Evolutionary conservation across 2,888 invertebrate genomes (phyloP).

Genomic region (Torymus aiolomorphi): DNA sequence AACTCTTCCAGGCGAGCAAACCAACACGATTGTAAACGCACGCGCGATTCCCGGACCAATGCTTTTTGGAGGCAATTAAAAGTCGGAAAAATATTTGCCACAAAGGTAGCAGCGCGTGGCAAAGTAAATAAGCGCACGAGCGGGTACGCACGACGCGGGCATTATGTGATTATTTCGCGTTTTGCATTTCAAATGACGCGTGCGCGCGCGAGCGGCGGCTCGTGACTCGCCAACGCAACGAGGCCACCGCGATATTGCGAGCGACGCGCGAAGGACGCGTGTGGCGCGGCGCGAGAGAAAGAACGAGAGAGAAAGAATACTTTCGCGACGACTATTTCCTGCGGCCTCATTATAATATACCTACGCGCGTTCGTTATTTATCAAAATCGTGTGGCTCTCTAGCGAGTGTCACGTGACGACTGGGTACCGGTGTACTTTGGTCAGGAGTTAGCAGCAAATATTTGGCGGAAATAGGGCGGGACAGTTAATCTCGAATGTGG

Average conservation of each 20-base stretch:
- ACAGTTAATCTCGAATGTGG: too few relatives aligned
- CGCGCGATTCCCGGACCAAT: too few relatives aligned
- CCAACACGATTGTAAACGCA: too few relatives aligned
- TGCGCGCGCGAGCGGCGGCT: background rate
- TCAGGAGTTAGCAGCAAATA: too few relatives aligned
- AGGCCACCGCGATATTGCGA: constrained; percentile 23
- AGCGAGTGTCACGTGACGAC: too few relatives aligned
- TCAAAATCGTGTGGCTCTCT: too few relatives aligned
- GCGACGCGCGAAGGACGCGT: background rate
- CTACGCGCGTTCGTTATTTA: too few relatives aligned
- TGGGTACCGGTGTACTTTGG: too few relatives aligned
- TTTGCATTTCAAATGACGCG: constrained; percentile 48
- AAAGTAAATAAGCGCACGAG: constrained; percentile 1
- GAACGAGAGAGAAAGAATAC: background rate
- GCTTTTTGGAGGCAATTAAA: constrained; percentile 1
- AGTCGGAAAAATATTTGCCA: background rate
- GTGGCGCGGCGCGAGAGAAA: background rate
- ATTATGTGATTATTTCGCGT: constrained; percentile 44
- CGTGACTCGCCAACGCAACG: constrained; percentile 39
- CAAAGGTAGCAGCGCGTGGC: background rate
- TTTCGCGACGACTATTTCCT: too few relatives aligned
- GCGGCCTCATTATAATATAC: too few relatives aligned
- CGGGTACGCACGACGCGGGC: background rate
- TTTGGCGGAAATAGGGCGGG: too few relatives aligned
- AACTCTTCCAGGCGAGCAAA: too few relatives aligned